Conservation (phyloP, 2,888 invertebrate genomes). For the Microctonus hyperodae region DNA sequence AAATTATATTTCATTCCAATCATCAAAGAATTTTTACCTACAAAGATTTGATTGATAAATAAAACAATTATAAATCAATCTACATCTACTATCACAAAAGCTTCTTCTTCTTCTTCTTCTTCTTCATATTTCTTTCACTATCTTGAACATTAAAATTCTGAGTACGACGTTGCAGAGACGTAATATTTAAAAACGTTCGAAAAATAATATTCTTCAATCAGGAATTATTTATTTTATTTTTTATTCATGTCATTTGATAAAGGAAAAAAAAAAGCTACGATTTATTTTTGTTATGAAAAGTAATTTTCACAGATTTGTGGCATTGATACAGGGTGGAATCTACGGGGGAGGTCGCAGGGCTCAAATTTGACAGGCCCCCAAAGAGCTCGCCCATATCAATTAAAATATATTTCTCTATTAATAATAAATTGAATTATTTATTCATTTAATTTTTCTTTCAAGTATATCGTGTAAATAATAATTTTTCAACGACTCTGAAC, state of each 20-base stretch:
- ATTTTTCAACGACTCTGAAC: not conserved
- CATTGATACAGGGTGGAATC: slow-evolving; percentile 42
- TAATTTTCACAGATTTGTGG: slow-evolving; percentile 2
- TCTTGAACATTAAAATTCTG: not conserved
- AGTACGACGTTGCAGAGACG: too few species aligned
- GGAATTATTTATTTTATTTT: too few species aligned
- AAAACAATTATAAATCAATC: slow-evolving; percentile 5
- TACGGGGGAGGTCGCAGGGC: slow-evolving; percentile 55
- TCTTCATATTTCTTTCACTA: slow-evolving; percentile 7
- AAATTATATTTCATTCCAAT: not conserved
- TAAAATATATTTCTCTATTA: too few species aligned
- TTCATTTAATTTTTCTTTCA: not conserved
- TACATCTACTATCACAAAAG: slow-evolving; percentile 29
- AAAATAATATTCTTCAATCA: too few species aligned
- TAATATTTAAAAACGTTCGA: too few species aligned
- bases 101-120: too few species aligned
- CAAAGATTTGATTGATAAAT: slow-evolving; percentile 8
- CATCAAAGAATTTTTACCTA: slow-evolving; percentile 1
- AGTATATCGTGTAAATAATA: not conserved
- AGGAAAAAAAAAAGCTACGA: not conserved
- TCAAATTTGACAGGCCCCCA: slow-evolving; percentile 52
- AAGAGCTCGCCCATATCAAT: slow-evolving; percentile 42
- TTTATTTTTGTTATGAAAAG: slow-evolving; percentile 1
- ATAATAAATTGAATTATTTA: not conserved
- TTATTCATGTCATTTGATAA: too few species aligned